Evolutionary conservation across 2,113 vertebrate genomes (phyloP), one percentile per base, ranked within the genome.

Genomic region (Cyprinus carpio): DNA sequence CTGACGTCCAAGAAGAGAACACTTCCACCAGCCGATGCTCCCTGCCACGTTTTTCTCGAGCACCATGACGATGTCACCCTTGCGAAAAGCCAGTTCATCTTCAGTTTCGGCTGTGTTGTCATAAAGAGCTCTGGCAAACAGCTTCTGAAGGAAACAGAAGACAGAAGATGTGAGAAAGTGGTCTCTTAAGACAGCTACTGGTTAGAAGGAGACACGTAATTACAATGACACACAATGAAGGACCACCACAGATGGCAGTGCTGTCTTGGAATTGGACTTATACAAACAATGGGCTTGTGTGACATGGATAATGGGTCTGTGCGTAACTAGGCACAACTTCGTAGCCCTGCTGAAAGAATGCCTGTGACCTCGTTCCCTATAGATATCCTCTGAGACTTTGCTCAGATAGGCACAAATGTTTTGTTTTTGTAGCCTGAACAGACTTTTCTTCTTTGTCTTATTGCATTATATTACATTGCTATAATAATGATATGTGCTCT

Each of bases 21-120:
- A 99, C 40, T 90, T 94, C 98, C 98, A 99, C 98, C 98, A 99
- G 9, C 97, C 97, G 0, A 94, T 92, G 0, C 94, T 97, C 31
- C 94, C 95, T 0, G 91, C 87, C 40, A 98, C 91, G 0, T 94
- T 92, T 7, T 93, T 94, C 67, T 98, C 93, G 82, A 98, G 91
- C 77, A 99, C 95, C 0, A 91, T 94, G 84, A 99, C 86, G 86
- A 99, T 96, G 91, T 99, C 97, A 0, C 97, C 97, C 81, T 92
- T 93, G 84, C 93, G 93, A 93, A 99, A 99, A 46, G 95, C 96
- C 86, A 99, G 93, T 90, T 99, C 98, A 0, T 99, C 97, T 0
- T 93, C 89, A 75, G 95, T 96, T 92, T 99, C 98, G 0, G 98
- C 95, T 0, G 91, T 94, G 93, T 99, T 99, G 94, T 99, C 97